Evolutionary conservation across 2,888 invertebrate species (phyloP).

Genomic region (Drosophila lutescens): DNA sequence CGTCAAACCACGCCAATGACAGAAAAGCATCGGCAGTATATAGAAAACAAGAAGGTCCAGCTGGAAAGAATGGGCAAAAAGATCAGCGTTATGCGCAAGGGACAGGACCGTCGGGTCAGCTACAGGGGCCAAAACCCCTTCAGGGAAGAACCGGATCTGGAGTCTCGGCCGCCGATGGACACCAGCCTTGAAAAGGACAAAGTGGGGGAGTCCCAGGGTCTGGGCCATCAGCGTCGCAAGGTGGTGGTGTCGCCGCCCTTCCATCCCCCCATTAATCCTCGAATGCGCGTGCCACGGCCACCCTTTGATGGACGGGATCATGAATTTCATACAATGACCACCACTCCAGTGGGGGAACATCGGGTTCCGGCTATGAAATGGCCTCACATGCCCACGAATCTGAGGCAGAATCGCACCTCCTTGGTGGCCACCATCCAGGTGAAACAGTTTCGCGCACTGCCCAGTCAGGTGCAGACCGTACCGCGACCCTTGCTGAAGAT

Average conservation of each 20-base stretch:
- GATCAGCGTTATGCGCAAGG: constrained; percentile 12
- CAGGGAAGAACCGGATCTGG: background rate
- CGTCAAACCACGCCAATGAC: background rate
- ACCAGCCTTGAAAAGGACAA: background rate
- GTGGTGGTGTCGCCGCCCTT: constrained; percentile 34
- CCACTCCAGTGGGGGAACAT: constrained; percentile 8
- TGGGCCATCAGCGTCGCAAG: constrained; percentile 22
- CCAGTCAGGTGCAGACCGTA: constrained; percentile 3
- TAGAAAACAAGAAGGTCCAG: background rate
- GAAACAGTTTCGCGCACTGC: constrained; percentile 7
- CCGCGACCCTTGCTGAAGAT: constrained; percentile 27
- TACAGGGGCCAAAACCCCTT: constrained; percentile 48
- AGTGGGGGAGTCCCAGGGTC: background rate
- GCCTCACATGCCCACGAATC: background rate
- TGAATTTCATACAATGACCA: constrained; percentile 57
- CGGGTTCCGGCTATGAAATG: constrained; percentile 16
- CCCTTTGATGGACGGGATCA: constrained; percentile 66
- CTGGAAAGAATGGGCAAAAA: background rate
- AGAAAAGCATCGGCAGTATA: background rate
- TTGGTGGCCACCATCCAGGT: constrained; percentile 11
- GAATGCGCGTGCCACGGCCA: constrained; percentile 59
- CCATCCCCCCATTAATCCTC: constrained; percentile 64
- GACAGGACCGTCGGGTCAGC: constrained; percentile 10
- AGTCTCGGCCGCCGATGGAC: background rate
- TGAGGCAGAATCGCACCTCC: background rate